Evolutionary conservation across 2,888 invertebrate species (phyloP).

Genomic region (Julus scanicus): DNA sequence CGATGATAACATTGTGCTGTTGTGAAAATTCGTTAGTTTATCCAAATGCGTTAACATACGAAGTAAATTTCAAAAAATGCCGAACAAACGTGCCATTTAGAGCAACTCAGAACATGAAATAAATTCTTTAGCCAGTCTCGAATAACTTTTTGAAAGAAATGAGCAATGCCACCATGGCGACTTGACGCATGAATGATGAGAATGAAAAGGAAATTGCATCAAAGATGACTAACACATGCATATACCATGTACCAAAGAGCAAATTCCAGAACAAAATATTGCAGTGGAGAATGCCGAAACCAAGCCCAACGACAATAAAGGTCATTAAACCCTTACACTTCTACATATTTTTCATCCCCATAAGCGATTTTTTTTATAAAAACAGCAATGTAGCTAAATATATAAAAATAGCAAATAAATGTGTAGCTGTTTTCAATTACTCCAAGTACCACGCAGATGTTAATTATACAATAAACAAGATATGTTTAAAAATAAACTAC

Average conservation of each 20-base stretch:
- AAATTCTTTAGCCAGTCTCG: not conserved
- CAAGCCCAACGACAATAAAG: not conserved
- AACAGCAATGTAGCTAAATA: not conserved
- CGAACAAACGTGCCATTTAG: too few species aligned
- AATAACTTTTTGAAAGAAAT: not conserved
- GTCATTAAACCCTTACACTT: constrained; percentile 17
- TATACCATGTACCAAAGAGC: not conserved
- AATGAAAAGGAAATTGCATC: not conserved
- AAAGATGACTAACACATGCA: not conserved
- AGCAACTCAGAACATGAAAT: not conserved
- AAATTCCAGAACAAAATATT: not conserved
- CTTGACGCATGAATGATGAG: not conserved
- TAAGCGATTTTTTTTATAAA: not conserved
- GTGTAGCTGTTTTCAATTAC: not conserved
- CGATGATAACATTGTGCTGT: too few species aligned
- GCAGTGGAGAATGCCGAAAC: not conserved
- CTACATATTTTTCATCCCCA: not conserved
- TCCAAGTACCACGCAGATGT: not conserved
- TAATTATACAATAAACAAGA: constrained; percentile 1
- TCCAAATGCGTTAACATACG: too few species aligned
- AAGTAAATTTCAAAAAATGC: not conserved
- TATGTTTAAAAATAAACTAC: not conserved
- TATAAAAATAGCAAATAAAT: not conserved
- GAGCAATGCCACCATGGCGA: not conserved
- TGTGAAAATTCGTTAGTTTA: too few species aligned